Evolutionary conservation across 2,797 vertebrate genomes (phyloP).

Genomic region (Sebastolobus altivelis): DNA sequence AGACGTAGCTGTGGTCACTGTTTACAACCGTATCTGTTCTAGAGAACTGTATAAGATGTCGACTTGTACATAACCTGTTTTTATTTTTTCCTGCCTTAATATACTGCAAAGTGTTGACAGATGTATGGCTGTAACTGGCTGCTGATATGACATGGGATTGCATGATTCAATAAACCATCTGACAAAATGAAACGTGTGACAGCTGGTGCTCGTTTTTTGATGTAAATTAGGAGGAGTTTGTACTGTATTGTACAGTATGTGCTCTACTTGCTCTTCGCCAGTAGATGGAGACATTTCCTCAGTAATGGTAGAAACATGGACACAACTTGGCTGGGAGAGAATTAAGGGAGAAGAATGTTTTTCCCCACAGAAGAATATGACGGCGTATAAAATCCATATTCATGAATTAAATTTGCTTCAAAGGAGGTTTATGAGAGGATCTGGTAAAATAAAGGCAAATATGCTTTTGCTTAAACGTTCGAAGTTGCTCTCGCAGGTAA

Average conservation of each 20-base stretch:
- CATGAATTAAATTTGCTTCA: neutral
- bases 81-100: constrained; percentile 78
- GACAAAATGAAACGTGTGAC: constrained; percentile 36
- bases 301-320: constrained; percentile 21
- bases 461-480: neutral
- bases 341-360: neutral
- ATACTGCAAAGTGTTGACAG: constrained; percentile 75
- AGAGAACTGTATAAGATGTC: constrained; percentile 72
- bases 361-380: neutral
- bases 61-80: constrained; percentile 71
- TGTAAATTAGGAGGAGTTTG: neutral
- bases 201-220: neutral
- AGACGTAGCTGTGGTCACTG: constrained; percentile 68
- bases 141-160: constrained; percentile 78
- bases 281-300: constrained; percentile 68
- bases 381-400: neutral
- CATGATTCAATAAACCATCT: constrained; percentile 84
- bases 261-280: constrained; percentile 37
- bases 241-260: neutral
- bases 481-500: neutral
- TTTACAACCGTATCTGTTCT: constrained; percentile 71
- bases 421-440: neutral
- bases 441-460: neutral
- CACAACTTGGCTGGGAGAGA: neutral
- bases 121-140: constrained; percentile 78